Conservation (phyloP, 2,113 vertebrate species). For the Lycaon pictus region DNA sequence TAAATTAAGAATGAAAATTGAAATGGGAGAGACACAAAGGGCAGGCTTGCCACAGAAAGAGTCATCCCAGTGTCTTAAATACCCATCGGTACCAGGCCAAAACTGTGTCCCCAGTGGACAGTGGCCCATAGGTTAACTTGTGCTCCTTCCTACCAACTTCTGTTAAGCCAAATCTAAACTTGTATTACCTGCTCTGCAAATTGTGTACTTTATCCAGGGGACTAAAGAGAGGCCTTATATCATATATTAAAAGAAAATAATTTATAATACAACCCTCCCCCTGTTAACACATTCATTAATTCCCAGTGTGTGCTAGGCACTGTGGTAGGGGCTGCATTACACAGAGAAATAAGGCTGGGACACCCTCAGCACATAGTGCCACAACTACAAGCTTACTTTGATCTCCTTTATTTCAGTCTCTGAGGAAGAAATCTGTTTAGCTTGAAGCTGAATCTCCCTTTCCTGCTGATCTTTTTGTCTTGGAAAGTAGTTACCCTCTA, state of each 20-base stretch:
- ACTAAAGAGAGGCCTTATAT: neutral
- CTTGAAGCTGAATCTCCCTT: neutral
- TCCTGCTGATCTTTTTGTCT: neutral
- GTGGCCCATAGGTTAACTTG: neutral
- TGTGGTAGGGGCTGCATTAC: neutral
- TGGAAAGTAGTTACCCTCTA: neutral
- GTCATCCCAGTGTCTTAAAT: neutral
- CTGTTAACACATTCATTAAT: neutral
- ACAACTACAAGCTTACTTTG: neutral
- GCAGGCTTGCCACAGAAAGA: neutral
- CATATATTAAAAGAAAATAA: neutral
- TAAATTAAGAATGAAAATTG: neutral
- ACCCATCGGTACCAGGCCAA: neutral
- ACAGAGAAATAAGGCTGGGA: neutral
- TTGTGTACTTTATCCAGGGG: neutral
- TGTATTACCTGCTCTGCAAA: neutral
- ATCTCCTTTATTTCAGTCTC: neutral
- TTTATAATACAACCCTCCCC: neutral
- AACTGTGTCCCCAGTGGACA: neutral
- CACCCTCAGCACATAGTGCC: neutral
- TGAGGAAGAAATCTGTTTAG: neutral
- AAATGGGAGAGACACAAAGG: neutral
- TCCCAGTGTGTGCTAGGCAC: neutral
- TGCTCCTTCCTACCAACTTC: neutral
- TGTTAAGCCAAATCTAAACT: conserved; percentile 20